Base-by-base conservation (phyloP, 2,797 vertebrate genomes). In the Lepilemur septentrionalis region DNA sequence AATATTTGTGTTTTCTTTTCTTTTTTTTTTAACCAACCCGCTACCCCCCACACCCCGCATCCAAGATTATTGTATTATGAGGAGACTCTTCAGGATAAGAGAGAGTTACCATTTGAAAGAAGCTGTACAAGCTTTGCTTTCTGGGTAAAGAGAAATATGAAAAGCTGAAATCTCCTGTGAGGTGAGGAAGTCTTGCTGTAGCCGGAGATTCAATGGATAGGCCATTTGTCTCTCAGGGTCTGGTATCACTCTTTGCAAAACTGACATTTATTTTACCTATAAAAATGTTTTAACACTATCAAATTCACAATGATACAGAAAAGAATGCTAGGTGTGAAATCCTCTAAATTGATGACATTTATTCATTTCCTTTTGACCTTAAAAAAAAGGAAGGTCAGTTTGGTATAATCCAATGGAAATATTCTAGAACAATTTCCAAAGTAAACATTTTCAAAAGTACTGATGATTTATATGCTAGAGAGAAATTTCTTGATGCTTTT, bases 211-310 rank as follows among this genome's bases (percentile, higher is more conserved):
- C 98, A 97, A 75, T 13, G 93, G 97, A 98, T 98, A 98, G 98
- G 98, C 98, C 97, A 92, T 97, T 96, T 96, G 98, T 99, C 99
- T 99, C 99, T 93, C 97, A 98, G 99, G 99, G 98, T 98, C 98
- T 98, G 97, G 96, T 99, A 99, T 99, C 99, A 98, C 98, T 98
- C 99, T 98, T 98, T 98, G 99, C 98, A 99, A 98, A 99, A 98
- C 98, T 99, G 99, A 99, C 99, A 99, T 99, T 99, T 99, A 99
- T 99, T 99, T 99, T 99, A 99, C 99, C 99, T 99, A 99, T 98
- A 98, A 99, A 99, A 98, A 98, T 98, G 98, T 89, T 94, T 95
- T 96, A 97, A 97, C 76, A 55, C 96, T 55, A 81, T 96, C 93
- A 81, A 97, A 96, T 97, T 98, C 93, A 55, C 65, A 65, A 2